phyloP scores from a whole-genome alignment of 2,888 invertebrate genomes.

The Parnassius smintheus region DNA sequence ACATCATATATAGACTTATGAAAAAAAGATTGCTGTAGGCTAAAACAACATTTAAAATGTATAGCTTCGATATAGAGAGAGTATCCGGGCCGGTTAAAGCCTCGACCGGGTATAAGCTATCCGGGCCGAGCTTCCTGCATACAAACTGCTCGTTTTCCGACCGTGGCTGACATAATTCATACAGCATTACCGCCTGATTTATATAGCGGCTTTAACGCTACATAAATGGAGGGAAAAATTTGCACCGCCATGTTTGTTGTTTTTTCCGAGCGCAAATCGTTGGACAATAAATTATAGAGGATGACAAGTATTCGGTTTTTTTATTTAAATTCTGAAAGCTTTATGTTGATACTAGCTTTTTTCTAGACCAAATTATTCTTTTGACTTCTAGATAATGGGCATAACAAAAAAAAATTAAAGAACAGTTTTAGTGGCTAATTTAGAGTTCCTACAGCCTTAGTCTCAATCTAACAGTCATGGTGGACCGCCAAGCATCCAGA shows the following conservation, averaged over 20 bases:
- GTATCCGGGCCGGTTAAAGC: conserved; percentile 12
- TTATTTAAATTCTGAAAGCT: too few relatives aligned
- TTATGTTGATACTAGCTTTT: too few relatives aligned
- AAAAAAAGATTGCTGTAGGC: background rate
- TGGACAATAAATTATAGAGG: background rate
- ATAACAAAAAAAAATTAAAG: too few relatives aligned
- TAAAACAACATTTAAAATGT: conserved; percentile 2
- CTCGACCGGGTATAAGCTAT: conserved; percentile 24
- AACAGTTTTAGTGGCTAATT: too few relatives aligned
- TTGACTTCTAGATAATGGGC: too few relatives aligned
- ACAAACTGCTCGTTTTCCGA: conserved; percentile 63
- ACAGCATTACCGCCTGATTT: conserved; percentile 64
- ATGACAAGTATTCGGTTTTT: background rate
- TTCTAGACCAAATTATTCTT: too few relatives aligned
- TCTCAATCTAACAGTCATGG: too few relatives aligned
- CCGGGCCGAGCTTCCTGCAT: conserved; percentile 41
- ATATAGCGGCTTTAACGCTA: conserved; percentile 42
- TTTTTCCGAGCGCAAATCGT: conserved; percentile 7
- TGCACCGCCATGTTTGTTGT: conserved; percentile 13
- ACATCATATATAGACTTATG: background rate
- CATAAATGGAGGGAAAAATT: conserved; percentile 27
- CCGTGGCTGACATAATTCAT: conserved; percentile 58
- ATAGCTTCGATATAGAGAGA: background rate
- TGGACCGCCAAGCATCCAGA: too few relatives aligned
- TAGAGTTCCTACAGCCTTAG: too few relatives aligned